Conservation (phyloP, 2,113 vertebrate genomes). For the Furnarius figulus region DNA sequence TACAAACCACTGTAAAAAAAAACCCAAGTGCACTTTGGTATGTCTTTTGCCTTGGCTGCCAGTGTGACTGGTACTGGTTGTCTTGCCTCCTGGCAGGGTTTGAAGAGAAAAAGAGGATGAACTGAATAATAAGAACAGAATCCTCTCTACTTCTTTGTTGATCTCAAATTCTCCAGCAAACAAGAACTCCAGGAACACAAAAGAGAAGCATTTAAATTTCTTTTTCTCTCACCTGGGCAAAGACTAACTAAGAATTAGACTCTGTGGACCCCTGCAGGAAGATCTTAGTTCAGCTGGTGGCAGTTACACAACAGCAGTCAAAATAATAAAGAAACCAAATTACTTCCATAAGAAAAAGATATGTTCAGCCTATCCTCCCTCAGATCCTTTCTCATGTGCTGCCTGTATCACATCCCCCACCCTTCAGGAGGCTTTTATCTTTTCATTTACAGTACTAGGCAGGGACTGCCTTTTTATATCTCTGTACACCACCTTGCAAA, state of each 20-base stretch:
- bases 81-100: too few species aligned
- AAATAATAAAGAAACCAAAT: background rate
- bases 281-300: background rate
- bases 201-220: background rate
- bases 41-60: background rate
- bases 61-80: background rate
- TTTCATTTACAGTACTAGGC: background rate
- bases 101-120: too few species aligned
- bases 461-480: conserved; percentile 21
- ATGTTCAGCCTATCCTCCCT: background rate
- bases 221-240: background rate
- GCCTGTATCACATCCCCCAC: background rate
- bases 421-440: conserved; percentile 3
- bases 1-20: background rate
- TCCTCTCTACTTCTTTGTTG: too few species aligned
- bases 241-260: background rate
- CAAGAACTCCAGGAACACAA: background rate
- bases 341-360: background rate
- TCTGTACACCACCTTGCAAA: background rate
- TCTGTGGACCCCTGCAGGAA: background rate
- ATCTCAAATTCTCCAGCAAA: background rate
- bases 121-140: too few species aligned
- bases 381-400: background rate
- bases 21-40: background rate
- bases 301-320: background rate